Evolutionary conservation across 2,888 invertebrate genomes (phyloP), one percentile per base, ranked within the genome.

Genomic region (Synanthedon tipuliformis): DNA sequence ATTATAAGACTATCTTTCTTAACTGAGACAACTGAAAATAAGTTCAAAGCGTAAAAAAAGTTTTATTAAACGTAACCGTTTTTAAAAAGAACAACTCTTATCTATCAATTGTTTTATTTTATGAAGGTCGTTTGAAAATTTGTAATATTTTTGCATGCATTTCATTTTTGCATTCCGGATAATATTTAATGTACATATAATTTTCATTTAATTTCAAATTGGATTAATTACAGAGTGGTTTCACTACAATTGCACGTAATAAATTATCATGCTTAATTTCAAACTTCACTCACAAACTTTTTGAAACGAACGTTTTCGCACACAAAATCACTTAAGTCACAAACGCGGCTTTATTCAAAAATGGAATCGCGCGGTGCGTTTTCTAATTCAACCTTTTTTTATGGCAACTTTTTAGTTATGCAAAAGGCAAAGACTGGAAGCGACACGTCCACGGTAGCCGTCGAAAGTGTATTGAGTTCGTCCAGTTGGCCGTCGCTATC

Each of bases 391-490:
- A 56, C 50, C 51, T 52, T 56, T 58, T 51, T 53, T 52, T 51
- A 56, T 62, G 63, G 62, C 67, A 54, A 55, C 57, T 63, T 63
- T 61, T 60, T 58, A 62, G 62, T 62, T 61, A 55, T 71, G 74
- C 78, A 74, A 80, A 16, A 18, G 66, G 66, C 69, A 67, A 64
- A 64, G 59, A 60, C 75, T 77, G 76, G 80, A 71, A 58, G 64
- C 66, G 69, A 76, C 70, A 73, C 83, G 81, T 81, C 77, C 79
- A 69, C 81, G 74, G 70, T 80, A 72, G 73, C 73, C 72, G 85
- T 78, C 78, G 78, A 79, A 78, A 72, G 81, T 75, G 79, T 75
- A 81, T 85, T 78, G 82, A 83, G 77, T 78, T 73, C 72, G 72
- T n/a, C n/a, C 73, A 72, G 74, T 73, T 75, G 78, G 77, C 81